Conservation (phyloP, 64 coral and sea anemone genomes). For the Astreopora myriophthalma region DNA sequence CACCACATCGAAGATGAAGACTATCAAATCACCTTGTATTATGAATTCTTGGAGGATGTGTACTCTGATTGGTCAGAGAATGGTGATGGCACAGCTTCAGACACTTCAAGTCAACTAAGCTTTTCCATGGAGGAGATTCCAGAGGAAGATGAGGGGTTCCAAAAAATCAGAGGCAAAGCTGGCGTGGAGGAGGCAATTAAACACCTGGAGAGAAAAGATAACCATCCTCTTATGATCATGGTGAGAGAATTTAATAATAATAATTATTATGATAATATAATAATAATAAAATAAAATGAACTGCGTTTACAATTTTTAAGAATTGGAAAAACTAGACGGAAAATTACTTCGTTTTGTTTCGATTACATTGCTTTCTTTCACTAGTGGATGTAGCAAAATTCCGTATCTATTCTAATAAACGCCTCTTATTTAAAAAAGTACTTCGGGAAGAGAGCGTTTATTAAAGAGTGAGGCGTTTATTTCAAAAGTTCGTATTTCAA, state of each 20-base stretch:
- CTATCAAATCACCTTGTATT: constrained; percentile 70
- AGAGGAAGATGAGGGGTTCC: not conserved
- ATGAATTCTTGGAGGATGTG: constrained; percentile 94
- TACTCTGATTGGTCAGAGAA: constrained; percentile 73
- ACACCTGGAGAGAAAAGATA: constrained; percentile 79
- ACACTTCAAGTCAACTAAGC: constrained; percentile 1
- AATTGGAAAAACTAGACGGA: too few relatives aligned
- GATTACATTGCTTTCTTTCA: too few relatives aligned
- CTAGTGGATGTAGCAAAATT: too few relatives aligned
- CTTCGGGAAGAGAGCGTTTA: too few relatives aligned
- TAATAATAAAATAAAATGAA: too few relatives aligned
- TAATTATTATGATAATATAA: not conserved
- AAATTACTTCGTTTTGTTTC: too few relatives aligned
- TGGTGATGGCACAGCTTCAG: constrained; percentile 7
- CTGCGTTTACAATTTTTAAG: too few relatives aligned
- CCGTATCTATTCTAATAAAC: too few relatives aligned
- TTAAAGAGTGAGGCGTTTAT: too few relatives aligned
- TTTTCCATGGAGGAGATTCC: constrained; percentile 27
- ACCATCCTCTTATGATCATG: constrained; percentile 96
- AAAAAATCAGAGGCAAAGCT: not conserved
- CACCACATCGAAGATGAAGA: constrained; percentile 45
- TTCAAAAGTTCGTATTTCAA: too few relatives aligned
- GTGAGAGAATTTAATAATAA: not conserved
- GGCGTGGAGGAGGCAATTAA: not conserved
- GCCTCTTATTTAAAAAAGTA: too few relatives aligned